Base-by-base conservation (phyloP, 2,888 invertebrate species). In the Lycaena phlaeas region DNA sequence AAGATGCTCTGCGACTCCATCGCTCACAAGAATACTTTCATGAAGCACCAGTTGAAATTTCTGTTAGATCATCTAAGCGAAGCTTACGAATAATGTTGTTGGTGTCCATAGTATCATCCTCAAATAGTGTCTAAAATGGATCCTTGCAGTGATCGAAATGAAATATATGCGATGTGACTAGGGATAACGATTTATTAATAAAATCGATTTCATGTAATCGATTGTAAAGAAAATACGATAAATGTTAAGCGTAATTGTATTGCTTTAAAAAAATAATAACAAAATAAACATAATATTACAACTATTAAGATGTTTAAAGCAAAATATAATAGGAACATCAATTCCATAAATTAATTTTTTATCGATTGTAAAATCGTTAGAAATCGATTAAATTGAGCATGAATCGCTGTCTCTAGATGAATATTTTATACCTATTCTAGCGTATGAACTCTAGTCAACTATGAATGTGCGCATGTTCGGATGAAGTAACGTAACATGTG, bases 41-140 rank as follows among this genome's bases (percentile, higher is more conserved):
- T 81, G 81, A 85, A 79, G 69, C 64, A 54, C 48, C 81, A 81
- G 63, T 85, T 88, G 68, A 87, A 85, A 68, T 88, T 87, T 69
- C 79, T 88, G 62, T 85, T 89, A 66, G 88, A 89, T 68, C 86
- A 87, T 65, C 71, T 89, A 73, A 89, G 89, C 74, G 88, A 89
- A 68, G 84, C 89, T 52, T 89, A 89, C 70, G 88, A 89, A 70
- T 89, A 77, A 85, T 61, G 45, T 52, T 52, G 66, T 68, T 67
- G 71, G 31, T 31, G 18, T 31, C 76, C 77, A 72, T 70, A 53
- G 73, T 75, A 73, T 66, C 78, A 78, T 69, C 79, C 78, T 78
- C 78, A 46, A 68, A 75, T 73, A 75, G 66, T 74, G 75, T 78
- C 77, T 56, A 59, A 66, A 59, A 61, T 70, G 85, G 85, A 85